phyloP scores from a whole-genome alignment of 2,113 vertebrate species.

The Ctenomys sociabilis region DNA sequence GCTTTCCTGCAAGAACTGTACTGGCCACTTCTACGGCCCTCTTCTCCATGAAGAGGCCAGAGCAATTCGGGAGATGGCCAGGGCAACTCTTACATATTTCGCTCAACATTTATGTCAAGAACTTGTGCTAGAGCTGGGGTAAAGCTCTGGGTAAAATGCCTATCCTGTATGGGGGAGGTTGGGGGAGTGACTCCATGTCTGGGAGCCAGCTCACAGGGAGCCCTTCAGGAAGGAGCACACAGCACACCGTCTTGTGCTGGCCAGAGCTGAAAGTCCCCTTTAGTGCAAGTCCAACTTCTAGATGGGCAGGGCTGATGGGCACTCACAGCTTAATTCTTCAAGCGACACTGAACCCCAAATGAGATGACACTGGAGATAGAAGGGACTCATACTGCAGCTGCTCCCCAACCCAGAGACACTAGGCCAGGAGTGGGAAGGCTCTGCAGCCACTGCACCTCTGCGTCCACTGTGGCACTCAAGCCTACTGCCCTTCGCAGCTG shows the following conservation, averaged over 20 bases:
- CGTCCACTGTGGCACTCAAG: neutral
- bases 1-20: neutral
- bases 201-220: neutral
- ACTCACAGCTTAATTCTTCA: neutral
- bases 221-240: neutral
- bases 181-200: neutral
- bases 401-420: neutral
- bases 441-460: neutral
- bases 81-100: neutral
- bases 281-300: neutral
- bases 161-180: neutral
- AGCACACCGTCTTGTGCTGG: neutral
- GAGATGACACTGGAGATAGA: neutral
- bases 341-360: neutral
- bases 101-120: slow-evolving; percentile 20
- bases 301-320: neutral
- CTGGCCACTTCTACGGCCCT: neutral
- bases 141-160: neutral
- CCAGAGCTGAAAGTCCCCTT: neutral
- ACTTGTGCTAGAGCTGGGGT: neutral
- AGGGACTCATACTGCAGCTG: neutral
- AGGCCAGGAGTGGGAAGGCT: neutral
- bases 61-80: no score
- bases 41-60: neutral
- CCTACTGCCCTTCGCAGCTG: neutral